These are phyloP conservation scores for Piezodorus guildinii DNA, from an alignment of 1,140 invertebrate genomes.

Conservation along the genomic window DNA sequence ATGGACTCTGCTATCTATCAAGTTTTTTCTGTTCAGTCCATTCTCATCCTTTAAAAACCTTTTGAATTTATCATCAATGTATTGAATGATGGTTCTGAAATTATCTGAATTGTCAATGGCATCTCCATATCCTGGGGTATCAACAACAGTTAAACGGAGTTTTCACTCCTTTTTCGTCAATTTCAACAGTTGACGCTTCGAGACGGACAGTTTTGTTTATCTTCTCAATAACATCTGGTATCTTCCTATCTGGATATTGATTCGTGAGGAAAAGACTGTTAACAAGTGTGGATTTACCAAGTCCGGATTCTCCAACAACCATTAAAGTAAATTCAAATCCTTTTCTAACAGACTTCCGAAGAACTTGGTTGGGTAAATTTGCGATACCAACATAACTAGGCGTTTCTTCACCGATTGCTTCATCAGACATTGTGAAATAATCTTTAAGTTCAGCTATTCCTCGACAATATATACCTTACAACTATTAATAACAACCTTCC, in stretches of 20 bases:
- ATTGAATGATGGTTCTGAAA: constrained; percentile 79
- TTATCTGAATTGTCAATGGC: constrained; percentile 91
- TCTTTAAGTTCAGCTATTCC: no score
- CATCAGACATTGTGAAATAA: no score
- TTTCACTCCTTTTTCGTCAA: constrained; percentile 87
- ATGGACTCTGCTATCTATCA: constrained; percentile 86
- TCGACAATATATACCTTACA: no score
- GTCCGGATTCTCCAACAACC: constrained; percentile 93
- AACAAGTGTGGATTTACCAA: constrained; percentile 96
- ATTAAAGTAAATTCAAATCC: constrained; percentile 97
- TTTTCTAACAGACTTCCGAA: constrained; percentile 91
- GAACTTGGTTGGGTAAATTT: constrained; percentile 89
- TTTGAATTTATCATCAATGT: constrained; percentile 91
- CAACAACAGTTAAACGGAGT: constrained; percentile 78
- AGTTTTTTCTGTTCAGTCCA: constrained; percentile 80
- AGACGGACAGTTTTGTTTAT: constrained; percentile 79
- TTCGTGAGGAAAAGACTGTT: constrained; percentile 97
- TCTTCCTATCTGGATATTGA: constrained; percentile 76
- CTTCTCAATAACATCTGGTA: constrained; percentile 73
- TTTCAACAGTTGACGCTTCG: constrained; percentile 85
- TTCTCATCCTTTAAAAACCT: constrained; percentile 82
- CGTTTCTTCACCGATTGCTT: constrained; percentile 50
- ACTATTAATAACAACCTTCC: no score
- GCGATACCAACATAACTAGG: constrained; percentile 86
- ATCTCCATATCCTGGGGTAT: constrained; percentile 98